These are phyloP conservation scores for Bagarius yarrelli DNA, from an alignment of 2,113 vertebrate genomes.

Conservation along the genomic window DNA sequence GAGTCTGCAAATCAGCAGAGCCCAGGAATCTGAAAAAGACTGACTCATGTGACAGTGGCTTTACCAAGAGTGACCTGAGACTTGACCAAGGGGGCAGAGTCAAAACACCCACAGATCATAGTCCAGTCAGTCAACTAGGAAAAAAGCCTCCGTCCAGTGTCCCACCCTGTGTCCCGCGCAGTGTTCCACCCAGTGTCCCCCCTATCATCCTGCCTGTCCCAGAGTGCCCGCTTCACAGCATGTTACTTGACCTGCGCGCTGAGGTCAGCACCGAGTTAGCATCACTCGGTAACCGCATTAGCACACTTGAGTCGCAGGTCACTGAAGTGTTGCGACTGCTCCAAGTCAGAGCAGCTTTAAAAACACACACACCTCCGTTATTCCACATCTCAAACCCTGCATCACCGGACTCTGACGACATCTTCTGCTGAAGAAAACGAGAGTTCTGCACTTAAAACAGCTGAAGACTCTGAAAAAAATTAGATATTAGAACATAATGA, in stretches of 20 bases:
- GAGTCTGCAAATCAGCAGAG: slow-evolving; percentile 75
- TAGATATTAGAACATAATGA: too few relatives aligned
- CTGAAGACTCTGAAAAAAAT: too few relatives aligned
- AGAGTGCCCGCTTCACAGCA: slow-evolving; percentile 91
- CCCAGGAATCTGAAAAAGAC: slow-evolving; percentile 88
- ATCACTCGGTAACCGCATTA: slow-evolving; percentile 83
- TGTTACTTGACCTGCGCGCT: slow-evolving; percentile 77
- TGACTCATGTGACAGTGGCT: slow-evolving; percentile 95
- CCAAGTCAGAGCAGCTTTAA: slow-evolving; percentile 73
- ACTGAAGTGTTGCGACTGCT: slow-evolving; percentile 89
- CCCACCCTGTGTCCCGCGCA: too few relatives aligned
- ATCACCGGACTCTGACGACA: slow-evolving; percentile 88
- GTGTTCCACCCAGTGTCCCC: too few relatives aligned
- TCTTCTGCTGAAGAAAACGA: slow-evolving; percentile 81
- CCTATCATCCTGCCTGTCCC: too few relatives aligned
- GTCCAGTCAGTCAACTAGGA: slow-evolving; percentile 79
- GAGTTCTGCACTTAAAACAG: too few relatives aligned
- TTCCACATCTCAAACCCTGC: slow-evolving; percentile 90
- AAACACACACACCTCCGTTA: slow-evolving; percentile 81
- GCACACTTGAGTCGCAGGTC: slow-evolving; percentile 87
- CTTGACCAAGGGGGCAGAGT: slow-evolving; percentile 90
- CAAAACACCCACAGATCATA: slow-evolving; percentile 85
- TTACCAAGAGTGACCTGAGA: slow-evolving; percentile 96
- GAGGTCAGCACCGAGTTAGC: slow-evolving; percentile 91
- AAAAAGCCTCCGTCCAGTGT: slow-evolving; percentile 25